These are phyloP conservation scores for Drosophila jambulina DNA, from an alignment of 1,140 invertebrate species.

Conservation along the genomic window DNA sequence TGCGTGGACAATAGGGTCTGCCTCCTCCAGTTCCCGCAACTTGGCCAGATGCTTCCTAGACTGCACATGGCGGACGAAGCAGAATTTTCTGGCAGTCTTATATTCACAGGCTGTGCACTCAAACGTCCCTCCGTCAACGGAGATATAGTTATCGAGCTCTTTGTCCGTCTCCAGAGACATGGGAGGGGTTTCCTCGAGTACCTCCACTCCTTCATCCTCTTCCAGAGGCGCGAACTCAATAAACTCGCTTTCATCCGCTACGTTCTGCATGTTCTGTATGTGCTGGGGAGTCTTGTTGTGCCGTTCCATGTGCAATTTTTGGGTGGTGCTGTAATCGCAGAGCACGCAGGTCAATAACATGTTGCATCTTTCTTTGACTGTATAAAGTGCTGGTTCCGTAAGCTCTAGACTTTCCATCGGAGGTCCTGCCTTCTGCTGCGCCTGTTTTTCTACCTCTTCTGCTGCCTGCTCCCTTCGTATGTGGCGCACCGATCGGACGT, in stretches of 20 bases:
- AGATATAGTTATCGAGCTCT: neutral
- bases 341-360: constrained; percentile 13
- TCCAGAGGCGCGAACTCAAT: constrained; percentile 5
- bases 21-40: constrained; percentile 7
- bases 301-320: neutral
- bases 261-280: neutral
- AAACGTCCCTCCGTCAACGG: constrained; percentile 3
- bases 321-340: constrained; percentile 10
- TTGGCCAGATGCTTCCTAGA: constrained; percentile 8
- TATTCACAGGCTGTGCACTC: constrained; percentile 34
- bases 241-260: neutral
- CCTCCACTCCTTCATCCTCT: neutral
- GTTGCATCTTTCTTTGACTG: neutral
- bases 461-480: constrained; percentile 3
- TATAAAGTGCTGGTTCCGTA: too few relatives aligned
- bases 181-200: neutral
- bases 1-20: neutral
- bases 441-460: constrained; percentile 4
- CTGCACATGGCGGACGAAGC: constrained; percentile 35
- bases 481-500: constrained; percentile 14
- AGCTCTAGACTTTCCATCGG: neutral
- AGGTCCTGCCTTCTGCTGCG: neutral
- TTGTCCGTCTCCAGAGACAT: constrained; percentile 2
- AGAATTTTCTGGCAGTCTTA: constrained; percentile 27
- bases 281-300: constrained; percentile 2